Evolutionary conservation across 1,140 invertebrate species (phyloP).

Genomic region (Drosophila sulfurigaster): DNA sequence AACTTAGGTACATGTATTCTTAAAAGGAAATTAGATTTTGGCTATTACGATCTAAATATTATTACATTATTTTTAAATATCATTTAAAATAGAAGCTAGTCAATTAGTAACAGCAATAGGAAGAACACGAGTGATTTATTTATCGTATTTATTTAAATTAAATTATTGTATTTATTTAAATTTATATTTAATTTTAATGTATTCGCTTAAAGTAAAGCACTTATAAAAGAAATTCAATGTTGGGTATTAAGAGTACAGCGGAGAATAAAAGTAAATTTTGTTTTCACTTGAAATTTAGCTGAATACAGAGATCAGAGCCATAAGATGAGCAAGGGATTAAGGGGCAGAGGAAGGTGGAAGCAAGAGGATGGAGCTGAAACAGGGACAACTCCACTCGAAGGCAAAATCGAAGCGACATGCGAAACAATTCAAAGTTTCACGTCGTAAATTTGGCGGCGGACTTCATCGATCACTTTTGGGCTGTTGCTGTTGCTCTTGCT

Average conservation of each 20-base stretch:
- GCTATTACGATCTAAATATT: no score
- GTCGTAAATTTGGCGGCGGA: constrained; percentile 81
- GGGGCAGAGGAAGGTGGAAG: neutral
- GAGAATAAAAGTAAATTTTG: neutral
- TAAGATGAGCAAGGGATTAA: neutral
- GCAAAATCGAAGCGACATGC: constrained; percentile 82
- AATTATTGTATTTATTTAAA: no score
- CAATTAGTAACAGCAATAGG: no score
- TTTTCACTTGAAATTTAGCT: constrained; percentile 15
- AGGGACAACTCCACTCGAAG: constrained; percentile 40
- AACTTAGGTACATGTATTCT: no score
- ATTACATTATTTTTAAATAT: no score
- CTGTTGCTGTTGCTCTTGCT: constrained; percentile 57
- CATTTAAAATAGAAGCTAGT: no score
- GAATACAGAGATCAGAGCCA: constrained; percentile 9
- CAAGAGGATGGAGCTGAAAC: neutral
- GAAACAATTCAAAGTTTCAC: constrained; percentile 84
- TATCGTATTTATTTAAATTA: no score
- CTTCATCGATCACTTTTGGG: constrained; percentile 84
- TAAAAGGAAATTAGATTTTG: no score
- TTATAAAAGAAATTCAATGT: neutral
- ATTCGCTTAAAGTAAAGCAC: neutral
- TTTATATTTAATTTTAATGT: neutral
- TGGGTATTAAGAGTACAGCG: neutral
- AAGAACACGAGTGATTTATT: no score